These are phyloP conservation scores for Noctua janthe DNA, from an alignment of 2,888 invertebrate species.

Conservation along the genomic window DNA sequence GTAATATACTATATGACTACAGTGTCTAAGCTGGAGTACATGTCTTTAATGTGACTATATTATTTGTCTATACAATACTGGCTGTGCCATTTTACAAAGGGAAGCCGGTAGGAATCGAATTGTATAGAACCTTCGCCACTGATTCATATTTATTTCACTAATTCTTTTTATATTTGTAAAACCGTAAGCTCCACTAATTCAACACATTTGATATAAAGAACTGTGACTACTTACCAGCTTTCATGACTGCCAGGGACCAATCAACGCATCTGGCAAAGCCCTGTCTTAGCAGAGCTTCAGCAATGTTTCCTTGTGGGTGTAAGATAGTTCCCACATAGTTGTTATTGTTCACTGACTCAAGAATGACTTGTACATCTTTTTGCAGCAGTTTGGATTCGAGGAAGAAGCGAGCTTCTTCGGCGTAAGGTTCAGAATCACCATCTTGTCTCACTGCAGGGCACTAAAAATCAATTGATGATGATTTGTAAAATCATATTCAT, in stretches of 20 bases:
- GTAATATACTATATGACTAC: no score
- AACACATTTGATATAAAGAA: not conserved
- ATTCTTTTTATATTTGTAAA: not conserved
- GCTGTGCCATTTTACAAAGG: no score
- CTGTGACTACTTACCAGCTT: slow-evolving; percentile 77
- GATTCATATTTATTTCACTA: slow-evolving; percentile 1
- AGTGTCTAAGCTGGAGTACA: no score
- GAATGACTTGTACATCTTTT: slow-evolving; percentile 96
- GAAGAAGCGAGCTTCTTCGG: slow-evolving; percentile 98
- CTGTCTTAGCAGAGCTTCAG: slow-evolving; percentile 96
- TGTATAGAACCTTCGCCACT: no score
- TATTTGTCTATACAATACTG: no score
- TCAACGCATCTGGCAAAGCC: slow-evolving; percentile 97
- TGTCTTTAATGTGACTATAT: no score
- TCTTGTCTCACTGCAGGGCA: slow-evolving; percentile 96
- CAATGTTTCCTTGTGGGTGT: slow-evolving; percentile 98
- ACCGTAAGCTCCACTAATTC: not conserved
- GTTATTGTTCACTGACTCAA: slow-evolving; percentile 98
- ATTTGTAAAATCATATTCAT: not conserved
- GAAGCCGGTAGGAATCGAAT: no score
- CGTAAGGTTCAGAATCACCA: slow-evolving; percentile 92
- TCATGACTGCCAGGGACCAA: slow-evolving; percentile 88
- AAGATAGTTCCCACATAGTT: slow-evolving; percentile 98
- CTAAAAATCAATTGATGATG: slow-evolving; percentile 73
- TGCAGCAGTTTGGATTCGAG: slow-evolving; percentile 98